A percentile compares a stretch with the other conserved stretches of the same genome.
Conservation (phyloP, 2,113 vertebrate species). For the Recurvirostra avosetta region DNA sequence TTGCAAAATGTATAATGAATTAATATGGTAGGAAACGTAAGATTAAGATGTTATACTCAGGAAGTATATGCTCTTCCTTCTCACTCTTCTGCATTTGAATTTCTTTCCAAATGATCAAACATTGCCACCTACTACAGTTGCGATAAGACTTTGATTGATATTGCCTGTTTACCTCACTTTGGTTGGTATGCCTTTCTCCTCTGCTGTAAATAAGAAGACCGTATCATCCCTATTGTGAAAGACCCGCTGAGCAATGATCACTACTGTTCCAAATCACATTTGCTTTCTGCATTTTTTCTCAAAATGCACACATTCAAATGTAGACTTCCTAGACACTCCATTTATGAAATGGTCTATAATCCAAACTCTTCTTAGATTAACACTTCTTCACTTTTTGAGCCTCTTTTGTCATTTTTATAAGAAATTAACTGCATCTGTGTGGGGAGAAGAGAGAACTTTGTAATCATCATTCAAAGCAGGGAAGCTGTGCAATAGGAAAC, state of each 20-base stretch:
- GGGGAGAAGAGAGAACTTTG: background rate
- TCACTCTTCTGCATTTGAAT: background rate
- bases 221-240: background rate
- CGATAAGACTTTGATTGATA: background rate
- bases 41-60: background rate
- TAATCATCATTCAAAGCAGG: background rate
- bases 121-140: background rate
- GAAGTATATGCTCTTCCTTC: background rate
- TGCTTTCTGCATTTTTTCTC: background rate
- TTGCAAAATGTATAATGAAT: background rate
- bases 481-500: background rate
- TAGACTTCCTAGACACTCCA: background rate
- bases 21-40: background rate
- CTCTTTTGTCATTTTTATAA: background rate
- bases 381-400: background rate
- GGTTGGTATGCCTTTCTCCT: background rate
- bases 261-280: background rate
- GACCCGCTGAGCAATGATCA: background rate
- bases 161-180: background rate
- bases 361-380: background rate
- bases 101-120: background rate
- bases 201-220: background rate
- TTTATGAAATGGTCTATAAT: background rate
- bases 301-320: background rate
- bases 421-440: background rate